Evolutionary conservation across 1,140 invertebrate species (phyloP).

Genomic region (Oreohelix idahoensis): DNA sequence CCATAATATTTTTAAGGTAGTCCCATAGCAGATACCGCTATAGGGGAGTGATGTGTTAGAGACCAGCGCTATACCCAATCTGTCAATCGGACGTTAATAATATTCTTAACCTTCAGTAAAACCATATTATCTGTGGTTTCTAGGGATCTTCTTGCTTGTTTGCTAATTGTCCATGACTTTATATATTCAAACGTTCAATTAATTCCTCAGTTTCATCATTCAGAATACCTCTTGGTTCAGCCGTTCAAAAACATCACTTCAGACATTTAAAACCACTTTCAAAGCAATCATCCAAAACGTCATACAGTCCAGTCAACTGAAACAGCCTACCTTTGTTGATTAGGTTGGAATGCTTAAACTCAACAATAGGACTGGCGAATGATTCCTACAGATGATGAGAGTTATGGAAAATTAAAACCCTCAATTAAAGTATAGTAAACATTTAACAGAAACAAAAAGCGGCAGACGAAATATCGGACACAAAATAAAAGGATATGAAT

Average conservation of each 20-base stretch:
- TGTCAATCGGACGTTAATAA: no score
- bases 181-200: background rate
- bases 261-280: background rate
- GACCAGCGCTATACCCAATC: no score
- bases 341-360: conserved; percentile 91
- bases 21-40: no score
- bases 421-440: background rate
- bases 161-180: background rate
- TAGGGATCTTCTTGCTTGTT: background rate
- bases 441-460: no score
- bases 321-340: conserved; percentile 84
- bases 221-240: background rate
- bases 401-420: background rate
- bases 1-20: no score
- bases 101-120: no score
- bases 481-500: no score
- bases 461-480: no score
- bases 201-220: background rate
- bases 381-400: conserved; percentile 71
- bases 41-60: no score
- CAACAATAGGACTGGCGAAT: conserved; percentile 83
- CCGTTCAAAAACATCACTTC: background rate
- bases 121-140: no score
- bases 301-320: background rate
- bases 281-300: background rate